A percentile compares a stretch with the other conserved stretches of the same genome.
These are phyloP conservation scores for Drosophila algonquin DNA, from an alignment of 2,888 invertebrate species.

Conservation along the genomic window DNA sequence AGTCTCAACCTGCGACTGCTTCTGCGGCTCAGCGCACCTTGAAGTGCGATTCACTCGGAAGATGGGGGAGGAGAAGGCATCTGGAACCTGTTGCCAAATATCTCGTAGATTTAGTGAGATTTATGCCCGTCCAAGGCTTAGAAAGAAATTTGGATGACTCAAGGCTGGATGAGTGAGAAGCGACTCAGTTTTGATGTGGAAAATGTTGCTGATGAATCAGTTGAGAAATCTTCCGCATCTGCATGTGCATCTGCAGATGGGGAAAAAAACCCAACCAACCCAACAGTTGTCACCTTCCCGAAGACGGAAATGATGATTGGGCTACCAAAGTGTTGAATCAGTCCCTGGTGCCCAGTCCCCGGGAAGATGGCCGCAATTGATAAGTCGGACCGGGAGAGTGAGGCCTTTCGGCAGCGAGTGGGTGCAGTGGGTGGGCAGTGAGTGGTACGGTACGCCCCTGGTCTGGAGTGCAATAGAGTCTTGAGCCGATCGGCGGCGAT, in stretches of 20 bases:
- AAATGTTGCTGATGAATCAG: constrained; percentile 59
- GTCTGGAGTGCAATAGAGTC: constrained; percentile 15
- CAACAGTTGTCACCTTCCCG: constrained; percentile 22
- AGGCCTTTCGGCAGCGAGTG: constrained; percentile 3
- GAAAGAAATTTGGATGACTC: constrained; percentile 56
- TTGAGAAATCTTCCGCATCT: constrained; percentile 34
- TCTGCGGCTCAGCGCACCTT: constrained; percentile 58
- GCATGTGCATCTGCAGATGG: constrained; percentile 22
- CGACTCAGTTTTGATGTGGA: constrained; percentile 4
- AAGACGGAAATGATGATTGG: constrained; percentile 62
- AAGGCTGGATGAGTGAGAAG: constrained; percentile 5
- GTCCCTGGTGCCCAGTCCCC: constrained; percentile 22
- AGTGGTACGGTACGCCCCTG: constrained; percentile 17
- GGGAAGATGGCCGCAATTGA: constrained; percentile 54
- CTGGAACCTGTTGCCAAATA: constrained; percentile 76
- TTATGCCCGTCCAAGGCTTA: constrained; percentile 30
- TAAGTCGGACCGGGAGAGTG: constrained; percentile 25
- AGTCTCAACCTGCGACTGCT: constrained; percentile 30
- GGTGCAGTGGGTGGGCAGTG: constrained; percentile 37
- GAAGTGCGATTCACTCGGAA: constrained; percentile 15
- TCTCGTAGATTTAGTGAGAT: constrained; percentile 42
- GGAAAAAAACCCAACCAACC: constrained; percentile 41
- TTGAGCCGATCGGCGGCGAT: constrained; percentile 5
- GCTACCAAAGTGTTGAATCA: constrained; percentile 73
- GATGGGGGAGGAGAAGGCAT: constrained; percentile 1